Conservation (phyloP, 2,797 vertebrate species). For the Limosa lapponica region DNA sequence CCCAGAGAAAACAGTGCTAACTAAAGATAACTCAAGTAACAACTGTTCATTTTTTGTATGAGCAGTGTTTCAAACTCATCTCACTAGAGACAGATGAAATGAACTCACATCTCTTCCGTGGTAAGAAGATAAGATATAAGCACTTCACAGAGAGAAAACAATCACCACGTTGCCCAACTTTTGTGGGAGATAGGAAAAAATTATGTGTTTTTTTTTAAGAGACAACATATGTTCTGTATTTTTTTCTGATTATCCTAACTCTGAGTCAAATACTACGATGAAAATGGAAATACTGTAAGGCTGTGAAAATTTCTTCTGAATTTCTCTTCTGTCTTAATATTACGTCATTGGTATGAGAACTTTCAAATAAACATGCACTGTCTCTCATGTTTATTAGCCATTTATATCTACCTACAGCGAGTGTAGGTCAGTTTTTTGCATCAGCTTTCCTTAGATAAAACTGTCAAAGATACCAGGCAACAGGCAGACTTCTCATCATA, state of each 20-base stretch:
- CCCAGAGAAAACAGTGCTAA: background rate
- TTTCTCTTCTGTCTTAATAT: background rate
- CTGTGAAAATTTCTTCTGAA: background rate
- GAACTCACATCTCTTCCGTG: background rate
- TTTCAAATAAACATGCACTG: background rate
- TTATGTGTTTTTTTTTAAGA: fast-evolving
- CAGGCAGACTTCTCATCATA: background rate
- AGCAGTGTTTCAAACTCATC: background rate
- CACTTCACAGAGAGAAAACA: background rate
- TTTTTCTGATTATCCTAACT: background rate
- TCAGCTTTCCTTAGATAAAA: background rate
- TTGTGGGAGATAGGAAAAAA: background rate
- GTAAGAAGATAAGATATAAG: background rate
- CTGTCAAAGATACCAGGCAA: background rate
- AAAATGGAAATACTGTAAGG: background rate
- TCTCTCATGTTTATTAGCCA: background rate
- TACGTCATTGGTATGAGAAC: background rate
- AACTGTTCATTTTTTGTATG: background rate
- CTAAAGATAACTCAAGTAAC: background rate
- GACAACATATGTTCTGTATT: background rate
- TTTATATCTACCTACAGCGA: background rate
- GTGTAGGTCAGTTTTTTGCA: background rate
- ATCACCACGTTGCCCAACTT: background rate
- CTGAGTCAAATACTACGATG: background rate
- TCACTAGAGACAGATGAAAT: background rate